A percentile compares a stretch with the other conserved stretches of the same genome.
These are phyloP conservation scores for Aplodontia rufa DNA, from an alignment of 2,113 vertebrate genomes.

Conservation along the genomic window DNA sequence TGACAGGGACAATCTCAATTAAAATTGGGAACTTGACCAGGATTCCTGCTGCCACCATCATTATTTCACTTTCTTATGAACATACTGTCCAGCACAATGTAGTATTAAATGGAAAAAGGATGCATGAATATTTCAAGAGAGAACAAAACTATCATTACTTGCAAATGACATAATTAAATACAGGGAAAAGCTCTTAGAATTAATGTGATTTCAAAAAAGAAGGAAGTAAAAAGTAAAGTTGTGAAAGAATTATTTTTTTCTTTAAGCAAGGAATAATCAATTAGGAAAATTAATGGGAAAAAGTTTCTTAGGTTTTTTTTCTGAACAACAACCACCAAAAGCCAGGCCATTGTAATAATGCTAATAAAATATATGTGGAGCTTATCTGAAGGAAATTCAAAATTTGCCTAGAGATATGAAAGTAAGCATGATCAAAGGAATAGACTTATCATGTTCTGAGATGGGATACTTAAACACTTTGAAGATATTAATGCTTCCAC, in stretches of 20 bases:
- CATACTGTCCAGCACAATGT: background rate
- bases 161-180: constrained; percentile 22
- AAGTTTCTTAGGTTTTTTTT: background rate
- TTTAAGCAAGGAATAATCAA: background rate
- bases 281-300: background rate
- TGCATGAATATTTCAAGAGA: background rate
- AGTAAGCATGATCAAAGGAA: background rate
- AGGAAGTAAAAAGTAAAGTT: background rate
- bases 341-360: background rate
- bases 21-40: background rate
- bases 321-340: background rate
- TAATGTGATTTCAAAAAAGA: background rate
- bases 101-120: background rate
- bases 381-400: background rate
- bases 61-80: background rate
- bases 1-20: background rate
- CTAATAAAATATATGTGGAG: background rate
- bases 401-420: background rate
- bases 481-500: background rate
- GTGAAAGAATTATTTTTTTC: background rate
- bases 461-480: background rate
- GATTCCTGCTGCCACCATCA: background rate
- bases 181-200: background rate
- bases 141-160: constrained; percentile 26
- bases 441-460: background rate